Conservation (phyloP, 53 echinoderm and acorn worm species). For the Hippasteria phrygiana region DNA sequence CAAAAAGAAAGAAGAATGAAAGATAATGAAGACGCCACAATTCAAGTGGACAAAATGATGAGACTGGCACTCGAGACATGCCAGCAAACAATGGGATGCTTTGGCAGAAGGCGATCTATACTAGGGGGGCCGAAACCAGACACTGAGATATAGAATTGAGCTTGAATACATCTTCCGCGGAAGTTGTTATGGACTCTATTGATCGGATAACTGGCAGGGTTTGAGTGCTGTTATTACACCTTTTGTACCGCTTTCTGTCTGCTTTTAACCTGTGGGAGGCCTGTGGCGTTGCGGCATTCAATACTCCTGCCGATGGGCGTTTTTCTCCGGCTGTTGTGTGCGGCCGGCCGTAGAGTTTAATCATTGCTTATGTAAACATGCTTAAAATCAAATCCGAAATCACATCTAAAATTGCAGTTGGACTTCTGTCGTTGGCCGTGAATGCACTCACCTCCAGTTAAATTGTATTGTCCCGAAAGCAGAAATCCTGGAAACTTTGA, state of each 20-base stretch:
- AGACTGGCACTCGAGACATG: constrained; percentile 39
- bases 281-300: neutral
- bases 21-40: neutral
- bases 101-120: constrained; percentile 24
- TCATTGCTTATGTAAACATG: neutral
- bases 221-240: neutral
- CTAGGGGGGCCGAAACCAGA: constrained; percentile 36
- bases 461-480: neutral
- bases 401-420: neutral
- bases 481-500: no score
- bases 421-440: no score
- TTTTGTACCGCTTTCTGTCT: neutral
- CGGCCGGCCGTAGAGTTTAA: neutral
- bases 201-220: constrained; percentile 14
- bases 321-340: neutral
- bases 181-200: constrained; percentile 20
- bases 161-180: constrained; percentile 26
- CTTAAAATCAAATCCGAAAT: neutral
- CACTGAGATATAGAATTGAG: constrained; percentile 28
- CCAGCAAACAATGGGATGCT: constrained; percentile 13
- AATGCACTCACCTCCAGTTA: neutral
- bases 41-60: constrained; percentile 9
- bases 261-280: neutral
- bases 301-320: no score
- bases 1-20: neutral